A percentile compares a stretch with the other conserved stretches of the same genome.
These are phyloP conservation scores for Centroberyx gerrardi DNA, from an alignment of 2,797 vertebrate species.

Conservation along the genomic window DNA sequence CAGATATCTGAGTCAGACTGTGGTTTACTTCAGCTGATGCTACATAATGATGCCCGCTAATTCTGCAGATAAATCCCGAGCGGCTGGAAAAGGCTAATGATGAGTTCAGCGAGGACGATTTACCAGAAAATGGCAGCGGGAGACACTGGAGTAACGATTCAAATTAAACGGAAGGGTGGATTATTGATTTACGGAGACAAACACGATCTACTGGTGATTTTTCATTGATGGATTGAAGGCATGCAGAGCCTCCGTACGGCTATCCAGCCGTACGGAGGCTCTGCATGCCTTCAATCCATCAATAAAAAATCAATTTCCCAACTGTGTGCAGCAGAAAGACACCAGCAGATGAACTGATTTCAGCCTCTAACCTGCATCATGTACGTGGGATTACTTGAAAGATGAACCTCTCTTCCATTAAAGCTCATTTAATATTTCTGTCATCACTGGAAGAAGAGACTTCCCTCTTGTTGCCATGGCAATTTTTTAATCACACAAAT, in stretches of 20 bases:
- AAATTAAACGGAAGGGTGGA: conserved; percentile 43
- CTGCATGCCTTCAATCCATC: conserved; percentile 23
- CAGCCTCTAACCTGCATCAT: not conserved
- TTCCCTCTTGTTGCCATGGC: conserved; percentile 53
- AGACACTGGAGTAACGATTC: conserved; percentile 52
- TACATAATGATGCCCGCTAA: conserved; percentile 51
- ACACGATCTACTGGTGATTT: conserved; percentile 12
- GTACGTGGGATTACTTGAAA: not conserved
- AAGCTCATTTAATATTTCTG: conserved; percentile 7
- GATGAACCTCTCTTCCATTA: conserved; percentile 29
- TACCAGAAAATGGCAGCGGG: conserved; percentile 48
- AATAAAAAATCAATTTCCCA: conserved; percentile 41
- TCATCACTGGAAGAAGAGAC: conserved; percentile 18
- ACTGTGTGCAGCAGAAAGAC: not conserved
- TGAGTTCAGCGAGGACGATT: conserved; percentile 37
- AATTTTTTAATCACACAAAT: conserved; percentile 5
- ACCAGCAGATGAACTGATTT: not conserved
- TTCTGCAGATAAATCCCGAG: conserved; percentile 47
- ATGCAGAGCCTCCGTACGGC: too few relatives aligned
- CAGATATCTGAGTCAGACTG: not conserved
- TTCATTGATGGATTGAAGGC: too few relatives aligned
- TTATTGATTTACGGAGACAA: conserved; percentile 60
- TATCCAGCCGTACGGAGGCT: too few relatives aligned
- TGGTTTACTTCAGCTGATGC: not conserved
- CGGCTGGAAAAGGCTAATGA: conserved; percentile 51